Conservation (phyloP, 2,888 invertebrate genomes). For the Oscheius sp. region DNA sequence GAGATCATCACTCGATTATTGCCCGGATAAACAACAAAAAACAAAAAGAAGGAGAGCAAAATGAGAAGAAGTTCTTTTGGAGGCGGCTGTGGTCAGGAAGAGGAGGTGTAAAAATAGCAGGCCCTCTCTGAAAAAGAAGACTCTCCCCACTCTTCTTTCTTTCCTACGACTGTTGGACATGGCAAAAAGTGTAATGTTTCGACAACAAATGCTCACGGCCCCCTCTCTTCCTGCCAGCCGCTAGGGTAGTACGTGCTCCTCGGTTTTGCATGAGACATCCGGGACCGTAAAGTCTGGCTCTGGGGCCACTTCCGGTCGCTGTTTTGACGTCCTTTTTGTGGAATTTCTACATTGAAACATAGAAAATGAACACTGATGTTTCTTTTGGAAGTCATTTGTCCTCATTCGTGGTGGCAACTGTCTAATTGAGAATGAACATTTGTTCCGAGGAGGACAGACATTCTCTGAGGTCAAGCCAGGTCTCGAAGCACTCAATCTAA, state of each 20-base stretch:
- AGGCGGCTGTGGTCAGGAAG: not conserved
- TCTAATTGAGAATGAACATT: too few relatives aligned
- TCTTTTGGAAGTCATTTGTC: too few relatives aligned
- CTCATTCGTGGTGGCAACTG: too few relatives aligned
- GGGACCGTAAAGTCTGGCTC: not conserved
- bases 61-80: not conserved
- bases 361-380: too few relatives aligned
- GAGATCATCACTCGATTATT: constrained; percentile 7
- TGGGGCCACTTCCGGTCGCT: too few relatives aligned
- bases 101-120: constrained; percentile 15
- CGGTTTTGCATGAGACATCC: not conserved
- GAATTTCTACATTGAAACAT: too few relatives aligned
- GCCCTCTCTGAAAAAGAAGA: not conserved
- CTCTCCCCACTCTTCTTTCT: constrained; percentile 16
- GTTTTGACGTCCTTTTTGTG: too few relatives aligned
- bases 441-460: too few relatives aligned
- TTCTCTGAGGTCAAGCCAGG: too few relatives aligned
- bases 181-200: constrained; percentile 39
- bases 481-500: too few relatives aligned
- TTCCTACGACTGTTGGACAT: constrained; percentile 18
- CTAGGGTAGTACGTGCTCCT: constrained; percentile 6
- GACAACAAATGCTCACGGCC: constrained; percentile 34
- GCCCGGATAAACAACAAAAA: not conserved
- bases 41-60: not conserved
- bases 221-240: constrained; percentile 24